These are phyloP conservation scores for Phalacrocorax carbo DNA, from an alignment of 2,113 vertebrate genomes.

Conservation along the genomic window DNA sequence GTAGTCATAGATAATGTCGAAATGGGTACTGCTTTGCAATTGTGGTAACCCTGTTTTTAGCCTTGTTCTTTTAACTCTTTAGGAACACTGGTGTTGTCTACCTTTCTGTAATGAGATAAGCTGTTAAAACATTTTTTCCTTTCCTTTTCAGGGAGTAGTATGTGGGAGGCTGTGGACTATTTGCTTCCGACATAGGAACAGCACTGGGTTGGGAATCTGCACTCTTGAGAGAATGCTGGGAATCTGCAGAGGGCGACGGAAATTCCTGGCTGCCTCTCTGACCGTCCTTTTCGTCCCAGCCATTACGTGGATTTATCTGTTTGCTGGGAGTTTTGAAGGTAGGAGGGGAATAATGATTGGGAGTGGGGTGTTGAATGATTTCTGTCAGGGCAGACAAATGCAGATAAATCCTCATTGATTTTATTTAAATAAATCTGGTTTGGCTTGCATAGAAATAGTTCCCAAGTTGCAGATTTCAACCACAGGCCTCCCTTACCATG, in stretches of 20 bases:
- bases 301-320: slow-evolving; percentile 95
- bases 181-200: slow-evolving; percentile 84
- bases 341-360: slow-evolving; percentile 3
- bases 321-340: slow-evolving; percentile 94
- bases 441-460: not conserved
- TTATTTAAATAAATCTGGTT: not conserved
- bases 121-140: slow-evolving; percentile 11
- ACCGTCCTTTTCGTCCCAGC: slow-evolving; percentile 93
- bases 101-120: not conserved
- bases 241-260: slow-evolving; percentile 97
- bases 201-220: slow-evolving; percentile 69
- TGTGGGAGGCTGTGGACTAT: slow-evolving; percentile 81
- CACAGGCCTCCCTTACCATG: not conserved
- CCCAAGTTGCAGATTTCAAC: not conserved
- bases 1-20: not conserved
- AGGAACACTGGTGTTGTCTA: not conserved
- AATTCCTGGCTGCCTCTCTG: slow-evolving; percentile 93
- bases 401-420: not conserved
- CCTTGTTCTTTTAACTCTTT: not conserved
- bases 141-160: slow-evolving; percentile 80
- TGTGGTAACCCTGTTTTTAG: not conserved
- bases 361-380: not conserved
- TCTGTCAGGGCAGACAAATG: not conserved
- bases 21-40: not conserved
- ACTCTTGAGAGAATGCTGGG: slow-evolving; percentile 93